Evolutionary conservation across 2,113 vertebrate species (phyloP), one percentile per base, ranked within the genome.

Genomic region (Pungitius pungitius): DNA sequence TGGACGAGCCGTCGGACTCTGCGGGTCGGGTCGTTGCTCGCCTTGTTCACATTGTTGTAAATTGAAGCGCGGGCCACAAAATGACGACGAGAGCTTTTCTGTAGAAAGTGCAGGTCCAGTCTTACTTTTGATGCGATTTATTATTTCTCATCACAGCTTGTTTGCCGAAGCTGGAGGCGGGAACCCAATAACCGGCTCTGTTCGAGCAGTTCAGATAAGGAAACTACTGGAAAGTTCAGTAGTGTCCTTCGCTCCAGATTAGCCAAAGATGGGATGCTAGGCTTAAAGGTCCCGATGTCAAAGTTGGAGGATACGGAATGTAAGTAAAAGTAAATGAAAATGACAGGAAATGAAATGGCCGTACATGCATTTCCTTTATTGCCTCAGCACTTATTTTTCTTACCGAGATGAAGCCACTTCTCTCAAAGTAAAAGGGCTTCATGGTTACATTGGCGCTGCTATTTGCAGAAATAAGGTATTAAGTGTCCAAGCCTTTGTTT

Each of bases 21-120:
- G 17, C 26, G 63, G 63, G 76, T 80, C 39, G 27, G 69, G 81
- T 45, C 85, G 68, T 83, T 77, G 85, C 86, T 91, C 84, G 78
- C 74, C 73, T 10, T 8, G 33, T 85, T 52, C 81, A 77, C 78
- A 67, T 47, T 51, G 68, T 71, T 69, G 69, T 76, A 58, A 88
- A 66, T 47, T 60, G 57, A 79, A 47, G 79, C 77, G 60, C 35
- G 39, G 68, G 68, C 40, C 56, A 26, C 71, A 55, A 39, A 68
- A 72, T 40, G 66, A 60, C 40, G 60, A 74, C 20, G 71, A 60
- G 60, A 14, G 39, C 62, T 33, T 18, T 17, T 76, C 52, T 61
- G 12, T 27, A 13, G 35, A 73, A 78, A 75, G 37, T 69, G 70
- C 80, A 65, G 71, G 76, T 79, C 68, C 55, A 52, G n/a, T 37